Percentiles rank a stretch among this genome's conserved stretches.
phyloP scores from a whole-genome alignment of 2,888 invertebrate species.

The Siphonodentalium dalli region DNA sequence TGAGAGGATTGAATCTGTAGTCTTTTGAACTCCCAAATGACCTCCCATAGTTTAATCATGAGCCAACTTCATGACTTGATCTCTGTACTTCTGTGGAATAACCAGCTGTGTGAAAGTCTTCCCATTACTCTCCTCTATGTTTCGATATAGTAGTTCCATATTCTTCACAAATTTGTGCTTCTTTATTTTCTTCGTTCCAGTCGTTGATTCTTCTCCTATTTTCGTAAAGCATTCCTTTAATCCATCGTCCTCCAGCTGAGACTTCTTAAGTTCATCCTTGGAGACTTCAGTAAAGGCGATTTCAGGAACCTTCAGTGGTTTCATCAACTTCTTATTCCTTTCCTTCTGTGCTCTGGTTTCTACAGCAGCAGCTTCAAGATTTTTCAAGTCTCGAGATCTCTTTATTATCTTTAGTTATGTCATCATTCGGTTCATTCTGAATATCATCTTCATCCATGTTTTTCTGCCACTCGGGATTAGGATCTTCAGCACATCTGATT shows the following conservation, averaged over 20 bases:
- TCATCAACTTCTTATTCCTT: background rate
- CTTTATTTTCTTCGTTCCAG: background rate
- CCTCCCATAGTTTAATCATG: constrained; percentile 27
- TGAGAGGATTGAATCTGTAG: constrained; percentile 11
- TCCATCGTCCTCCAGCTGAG: constrained; percentile 7
- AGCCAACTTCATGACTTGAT: constrained; percentile 17
- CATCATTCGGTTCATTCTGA: background rate
- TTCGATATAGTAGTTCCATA: background rate
- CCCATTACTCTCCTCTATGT: background rate
- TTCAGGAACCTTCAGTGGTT: constrained; percentile 9
- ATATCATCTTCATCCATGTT: background rate
- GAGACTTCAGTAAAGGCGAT: background rate
- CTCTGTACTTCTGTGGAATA: constrained; percentile 15
- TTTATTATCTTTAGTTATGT: no score
- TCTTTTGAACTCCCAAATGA: constrained; percentile 23
- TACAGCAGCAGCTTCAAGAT: constrained; percentile 11
- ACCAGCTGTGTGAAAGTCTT: constrained; percentile 5
- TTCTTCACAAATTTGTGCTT: background rate
- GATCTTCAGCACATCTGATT: constrained; percentile 8
- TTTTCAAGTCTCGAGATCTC: no score
- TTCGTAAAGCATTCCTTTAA: background rate
- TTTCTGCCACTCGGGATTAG: constrained; percentile 22
- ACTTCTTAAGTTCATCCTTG: constrained; percentile 5
- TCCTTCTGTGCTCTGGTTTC: constrained; percentile 15
- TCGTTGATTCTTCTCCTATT: background rate